Conservation (phyloP, 92 coral and sea anemone genomes). For the Porites lobata region DNA sequence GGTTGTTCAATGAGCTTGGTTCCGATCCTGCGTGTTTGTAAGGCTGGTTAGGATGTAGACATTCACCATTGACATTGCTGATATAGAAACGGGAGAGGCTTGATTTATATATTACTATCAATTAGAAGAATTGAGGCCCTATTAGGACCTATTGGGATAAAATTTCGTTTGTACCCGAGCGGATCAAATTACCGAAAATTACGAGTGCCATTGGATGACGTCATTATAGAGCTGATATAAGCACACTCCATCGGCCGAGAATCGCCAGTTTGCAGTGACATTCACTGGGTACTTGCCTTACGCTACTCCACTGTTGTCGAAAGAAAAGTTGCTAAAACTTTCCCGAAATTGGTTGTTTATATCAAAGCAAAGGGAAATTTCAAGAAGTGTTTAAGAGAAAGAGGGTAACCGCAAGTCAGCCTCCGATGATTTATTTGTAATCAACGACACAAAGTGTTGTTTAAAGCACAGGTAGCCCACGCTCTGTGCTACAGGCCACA, state of each 20-base stretch:
- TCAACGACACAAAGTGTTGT: neutral
- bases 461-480: neutral
- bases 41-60: too few species aligned
- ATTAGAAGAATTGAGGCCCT: too few species aligned
- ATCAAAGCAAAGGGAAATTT: neutral
- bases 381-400: neutral
- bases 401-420: neutral
- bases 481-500: too few species aligned
- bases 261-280: neutral
- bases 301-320: neutral
- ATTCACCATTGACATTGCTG: too few species aligned
- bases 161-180: neutral
- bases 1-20: too few species aligned
- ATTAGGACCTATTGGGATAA: too few species aligned
- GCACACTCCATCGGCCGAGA: neutral
- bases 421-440: neutral
- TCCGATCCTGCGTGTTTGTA: too few species aligned
- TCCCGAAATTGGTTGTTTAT: neutral
- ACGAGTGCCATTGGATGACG: neutral
- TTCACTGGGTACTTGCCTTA: neutral
- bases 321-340: too few species aligned
- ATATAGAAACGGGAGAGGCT: too few species aligned
- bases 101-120: too few species aligned
- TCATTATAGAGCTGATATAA: neutral
- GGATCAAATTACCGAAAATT: neutral